Evolutionary conservation across 1,140 invertebrate genomes (phyloP), one percentile per base, ranked within the genome.

Genomic region (Hydropsyche tenuis): DNA sequence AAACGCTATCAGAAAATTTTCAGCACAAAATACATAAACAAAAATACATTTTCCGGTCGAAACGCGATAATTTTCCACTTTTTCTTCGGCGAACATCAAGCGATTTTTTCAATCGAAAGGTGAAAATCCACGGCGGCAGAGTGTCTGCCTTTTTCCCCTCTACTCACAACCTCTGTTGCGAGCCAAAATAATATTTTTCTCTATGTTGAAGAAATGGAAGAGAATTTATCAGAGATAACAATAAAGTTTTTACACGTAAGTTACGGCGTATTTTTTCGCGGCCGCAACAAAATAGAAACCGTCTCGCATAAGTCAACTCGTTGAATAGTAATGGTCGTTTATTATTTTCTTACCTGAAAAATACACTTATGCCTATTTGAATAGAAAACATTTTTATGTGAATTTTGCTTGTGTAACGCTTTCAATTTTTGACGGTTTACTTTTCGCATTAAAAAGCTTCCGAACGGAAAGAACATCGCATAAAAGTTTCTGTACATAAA

Each of bases 181-280:
- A 37, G 30, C 30, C 9, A 27, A 23, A 60, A 60, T 60, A 60
- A 60, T 60, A 60, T 60, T 27, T 23, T 27, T 60, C 23, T 60
- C 56, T 12, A 60, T 27, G 56, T 25, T 60, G n/a, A 53, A 53
- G 30, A 53, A 53, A 53, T 53, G 56, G 12, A 12, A 9, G 22
- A 27, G n/a, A 20, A 60, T 60, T 60, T 60, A 60, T 60, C 56
- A 60, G 22, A 27, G 56, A 60, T 60, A 60, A 60, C 56, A 60
- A 60, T 60, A 60, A 60, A 60, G 22, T 60, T 60, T 60, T 60
- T 25, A 11, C 20, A 23, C 18, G 25, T 25, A 27, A 60, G 56
- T 60, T 60, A 60, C 12, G 22, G 1, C 25, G 20, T 60, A 25
- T 60, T 60, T 60, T 53, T 53, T 37, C 30, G 9, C 30, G 30